Conservation (phyloP, 2,888 invertebrate species). For the Onthophagus sagittarius region DNA sequence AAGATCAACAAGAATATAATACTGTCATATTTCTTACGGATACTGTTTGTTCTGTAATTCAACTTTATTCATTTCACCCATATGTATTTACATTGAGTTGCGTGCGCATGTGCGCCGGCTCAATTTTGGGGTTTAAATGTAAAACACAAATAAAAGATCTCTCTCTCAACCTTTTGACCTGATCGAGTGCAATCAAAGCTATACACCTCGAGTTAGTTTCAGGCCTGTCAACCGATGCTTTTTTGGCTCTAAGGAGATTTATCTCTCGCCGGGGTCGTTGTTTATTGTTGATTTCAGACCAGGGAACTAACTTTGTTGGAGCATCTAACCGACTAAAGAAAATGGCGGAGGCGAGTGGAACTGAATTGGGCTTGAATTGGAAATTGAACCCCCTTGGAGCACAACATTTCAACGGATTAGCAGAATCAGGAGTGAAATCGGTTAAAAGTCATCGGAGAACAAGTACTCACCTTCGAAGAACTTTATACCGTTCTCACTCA, state of each 20-base stretch:
- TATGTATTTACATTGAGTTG: too few relatives aligned
- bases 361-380: slow-evolving; percentile 19
- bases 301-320: slow-evolving; percentile 23
- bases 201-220: slow-evolving; percentile 33
- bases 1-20: too few relatives aligned
- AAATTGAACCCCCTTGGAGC: slow-evolving; percentile 23
- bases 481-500: slow-evolving; percentile 23
- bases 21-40: too few relatives aligned
- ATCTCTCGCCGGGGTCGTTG: slow-evolving; percentile 29
- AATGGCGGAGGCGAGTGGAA: too few relatives aligned
- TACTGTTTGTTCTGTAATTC: too few relatives aligned
- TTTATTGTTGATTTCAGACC: slow-evolving; percentile 24
- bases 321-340: too few relatives aligned
- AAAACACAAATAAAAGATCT: too few relatives aligned
- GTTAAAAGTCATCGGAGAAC: slow-evolving; percentile 18
- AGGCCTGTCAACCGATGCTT: slow-evolving; percentile 29
- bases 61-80: too few relatives aligned
- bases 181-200: slow-evolving; percentile 31
- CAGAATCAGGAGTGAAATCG: slow-evolving; percentile 22
- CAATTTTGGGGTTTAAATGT: too few relatives aligned
- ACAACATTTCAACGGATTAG: slow-evolving; percentile 24
- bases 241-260: slow-evolving; percentile 32
- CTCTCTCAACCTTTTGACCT: too few relatives aligned
- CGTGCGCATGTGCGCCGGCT: too few relatives aligned
- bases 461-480: slow-evolving; percentile 22